Percentiles rank a stretch among this genome's conserved stretches.
These are phyloP conservation scores for Dromococcyx pavoninus DNA, from an alignment of 2,797 vertebrate species.

Conservation along the genomic window DNA sequence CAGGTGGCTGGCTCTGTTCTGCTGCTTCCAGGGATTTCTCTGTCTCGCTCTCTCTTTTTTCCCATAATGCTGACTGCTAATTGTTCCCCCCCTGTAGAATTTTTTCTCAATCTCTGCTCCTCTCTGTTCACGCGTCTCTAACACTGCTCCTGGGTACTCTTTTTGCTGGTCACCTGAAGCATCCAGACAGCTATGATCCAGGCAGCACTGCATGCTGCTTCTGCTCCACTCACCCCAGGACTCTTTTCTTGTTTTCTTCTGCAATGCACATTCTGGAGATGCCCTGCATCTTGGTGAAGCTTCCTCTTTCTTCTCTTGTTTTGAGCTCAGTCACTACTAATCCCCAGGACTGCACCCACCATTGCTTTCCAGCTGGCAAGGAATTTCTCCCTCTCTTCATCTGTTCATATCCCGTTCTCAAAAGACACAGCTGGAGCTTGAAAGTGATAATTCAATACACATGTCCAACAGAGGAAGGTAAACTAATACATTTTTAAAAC, in stretches of 20 bases:
- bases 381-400: not conserved
- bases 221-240: not conserved
- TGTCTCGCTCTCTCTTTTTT: not conserved
- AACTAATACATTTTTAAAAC: not conserved
- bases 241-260: not conserved
- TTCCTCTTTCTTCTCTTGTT: not conserved
- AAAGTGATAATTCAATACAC: not conserved
- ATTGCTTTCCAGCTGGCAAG: not conserved
- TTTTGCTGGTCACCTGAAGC: not conserved
- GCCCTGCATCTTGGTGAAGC: not conserved
- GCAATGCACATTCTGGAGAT: not conserved
- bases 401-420: not conserved
- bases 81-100: not conserved
- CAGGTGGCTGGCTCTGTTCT: constrained; percentile 23
- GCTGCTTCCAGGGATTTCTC: constrained; percentile 2
- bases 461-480: not conserved
- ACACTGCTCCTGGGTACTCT: fast-evolving
- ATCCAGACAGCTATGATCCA: not conserved
- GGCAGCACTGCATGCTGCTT: not conserved
- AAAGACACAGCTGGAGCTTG: not conserved
- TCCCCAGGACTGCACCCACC: not conserved
- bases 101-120: not conserved
- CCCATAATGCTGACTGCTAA: not conserved
- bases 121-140: not conserved
- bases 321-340: not conserved